These are phyloP conservation scores for Dasyornis broadbenti DNA, from an alignment of 2,113 vertebrate species.

Conservation along the genomic window DNA sequence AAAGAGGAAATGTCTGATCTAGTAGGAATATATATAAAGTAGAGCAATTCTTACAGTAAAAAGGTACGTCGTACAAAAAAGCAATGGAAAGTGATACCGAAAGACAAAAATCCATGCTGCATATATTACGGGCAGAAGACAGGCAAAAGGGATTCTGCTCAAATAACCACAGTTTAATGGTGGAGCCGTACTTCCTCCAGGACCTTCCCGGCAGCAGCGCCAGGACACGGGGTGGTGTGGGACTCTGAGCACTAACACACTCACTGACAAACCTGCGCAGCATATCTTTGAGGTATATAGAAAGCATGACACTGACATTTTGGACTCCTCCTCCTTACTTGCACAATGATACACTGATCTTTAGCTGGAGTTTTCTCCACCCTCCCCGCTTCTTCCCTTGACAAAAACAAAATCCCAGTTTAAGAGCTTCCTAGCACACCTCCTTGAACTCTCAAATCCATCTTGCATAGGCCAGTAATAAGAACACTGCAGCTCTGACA, in stretches of 20 bases:
- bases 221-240: neutral
- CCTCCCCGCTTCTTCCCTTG: neutral
- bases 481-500: slow-evolving; percentile 70
- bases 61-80: slow-evolving; percentile 67
- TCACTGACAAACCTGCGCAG: slow-evolving; percentile 8
- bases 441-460: slow-evolving; percentile 30
- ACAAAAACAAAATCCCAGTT: slow-evolving; percentile 29
- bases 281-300: slow-evolving; percentile 72
- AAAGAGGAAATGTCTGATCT: slow-evolving; percentile 70
- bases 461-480: slow-evolving; percentile 67
- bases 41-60: slow-evolving; percentile 64
- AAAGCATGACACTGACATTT: slow-evolving; percentile 39
- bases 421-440: slow-evolving; percentile 24
- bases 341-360: neutral
- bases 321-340: slow-evolving; percentile 17
- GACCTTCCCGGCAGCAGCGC: neutral
- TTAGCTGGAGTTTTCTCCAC: neutral
- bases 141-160: slow-evolving; percentile 43
- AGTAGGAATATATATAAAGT: slow-evolving; percentile 71
- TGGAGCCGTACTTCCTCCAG: neutral
- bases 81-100: slow-evolving; percentile 42
- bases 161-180: slow-evolving; percentile 24
- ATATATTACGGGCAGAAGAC: slow-evolving; percentile 29
- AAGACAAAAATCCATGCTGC: slow-evolving; percentile 53
- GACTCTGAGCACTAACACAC: neutral